These are phyloP conservation scores for Paracentrotus lividus DNA, from an alignment of 53 echinoderm and acorn worm genomes.

Conservation along the genomic window DNA sequence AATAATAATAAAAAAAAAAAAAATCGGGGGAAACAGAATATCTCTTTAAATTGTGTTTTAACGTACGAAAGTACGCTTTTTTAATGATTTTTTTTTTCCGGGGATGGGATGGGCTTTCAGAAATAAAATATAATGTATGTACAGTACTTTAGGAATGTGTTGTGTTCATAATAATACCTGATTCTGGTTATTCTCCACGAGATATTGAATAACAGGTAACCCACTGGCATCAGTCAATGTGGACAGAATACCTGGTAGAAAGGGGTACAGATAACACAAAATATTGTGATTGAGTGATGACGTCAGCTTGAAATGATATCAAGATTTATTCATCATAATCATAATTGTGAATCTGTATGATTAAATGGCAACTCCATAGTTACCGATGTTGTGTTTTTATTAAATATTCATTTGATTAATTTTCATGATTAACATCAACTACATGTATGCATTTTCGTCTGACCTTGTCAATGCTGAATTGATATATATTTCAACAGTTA, in stretches of 20 bases:
- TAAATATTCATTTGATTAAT: too few species aligned
- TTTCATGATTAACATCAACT: too few species aligned
- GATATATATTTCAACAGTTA: too few species aligned
- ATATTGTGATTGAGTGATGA: neutral
- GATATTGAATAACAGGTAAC: slow-evolving; percentile 17
- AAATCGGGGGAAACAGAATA: too few species aligned
- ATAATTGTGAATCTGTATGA: neutral
- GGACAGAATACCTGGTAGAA: neutral
- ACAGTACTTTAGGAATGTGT: neutral
- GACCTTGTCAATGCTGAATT: too few species aligned
- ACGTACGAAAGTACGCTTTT: neutral
- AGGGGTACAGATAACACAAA: neutral
- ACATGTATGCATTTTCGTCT: too few species aligned
- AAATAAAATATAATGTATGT: neutral
- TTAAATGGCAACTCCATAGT: too few species aligned
- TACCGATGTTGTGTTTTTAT: too few species aligned
- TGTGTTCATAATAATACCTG: neutral
- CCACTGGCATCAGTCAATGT: slow-evolving; percentile 6
- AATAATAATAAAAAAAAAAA: too few species aligned
- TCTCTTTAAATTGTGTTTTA: neutral
- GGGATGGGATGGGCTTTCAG: neutral
- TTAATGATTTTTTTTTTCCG: neutral
- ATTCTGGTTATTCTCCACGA: neutral
- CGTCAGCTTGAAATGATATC: neutral
- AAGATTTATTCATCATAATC: neutral